A percentile compares a stretch with the other conserved stretches of the same genome.
Conservation (phyloP, 1,140 invertebrate genomes). For the Catajapyx aquilonaris region DNA sequence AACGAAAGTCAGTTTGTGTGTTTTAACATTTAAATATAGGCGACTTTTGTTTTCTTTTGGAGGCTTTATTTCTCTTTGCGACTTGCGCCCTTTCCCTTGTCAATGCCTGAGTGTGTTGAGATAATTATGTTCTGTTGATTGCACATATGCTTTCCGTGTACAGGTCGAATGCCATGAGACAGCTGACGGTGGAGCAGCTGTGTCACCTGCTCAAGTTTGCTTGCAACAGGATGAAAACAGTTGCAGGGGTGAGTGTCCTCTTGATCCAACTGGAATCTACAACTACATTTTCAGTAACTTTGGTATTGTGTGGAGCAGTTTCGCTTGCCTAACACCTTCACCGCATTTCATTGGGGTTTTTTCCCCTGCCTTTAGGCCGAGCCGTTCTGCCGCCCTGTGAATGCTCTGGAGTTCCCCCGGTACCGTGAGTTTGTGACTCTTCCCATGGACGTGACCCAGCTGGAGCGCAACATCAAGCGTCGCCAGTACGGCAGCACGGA, state of each 20-base stretch:
- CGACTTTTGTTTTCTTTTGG: not conserved
- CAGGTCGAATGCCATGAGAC: slow-evolving; percentile 46
- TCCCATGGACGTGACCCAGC: slow-evolving; percentile 56
- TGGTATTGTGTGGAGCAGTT: slow-evolving; percentile 3
- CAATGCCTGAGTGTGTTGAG: not conserved
- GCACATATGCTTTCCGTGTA: slow-evolving; percentile 16
- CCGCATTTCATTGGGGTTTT: slow-evolving; percentile 2
- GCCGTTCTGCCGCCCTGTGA: slow-evolving; percentile 52
- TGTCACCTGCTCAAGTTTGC: slow-evolving; percentile 51
- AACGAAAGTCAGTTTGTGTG: not conserved
- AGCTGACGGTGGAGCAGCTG: slow-evolving; percentile 44
- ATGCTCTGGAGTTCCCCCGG: slow-evolving; percentile 37
- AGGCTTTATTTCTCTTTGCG: not conserved
- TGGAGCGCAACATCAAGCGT: slow-evolving; percentile 54
- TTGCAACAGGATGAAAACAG: slow-evolving; percentile 43
- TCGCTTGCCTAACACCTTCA: not conserved
- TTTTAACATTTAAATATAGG: not conserved
- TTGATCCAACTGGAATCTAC: slow-evolving; percentile 1
- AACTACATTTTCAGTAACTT: slow-evolving; percentile 6
- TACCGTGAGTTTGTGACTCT: slow-evolving; percentile 61
- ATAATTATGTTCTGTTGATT: slow-evolving; percentile 3
- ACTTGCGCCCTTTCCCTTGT: not conserved
- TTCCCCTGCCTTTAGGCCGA: slow-evolving; percentile 18
- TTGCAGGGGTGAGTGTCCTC: slow-evolving; percentile 39
- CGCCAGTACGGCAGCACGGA: slow-evolving; percentile 73